A percentile compares a stretch with the other conserved stretches of the same genome.
phyloP scores from a whole-genome alignment of 2,888 invertebrate genomes.

The Leptarthrus brevirostris region DNA sequence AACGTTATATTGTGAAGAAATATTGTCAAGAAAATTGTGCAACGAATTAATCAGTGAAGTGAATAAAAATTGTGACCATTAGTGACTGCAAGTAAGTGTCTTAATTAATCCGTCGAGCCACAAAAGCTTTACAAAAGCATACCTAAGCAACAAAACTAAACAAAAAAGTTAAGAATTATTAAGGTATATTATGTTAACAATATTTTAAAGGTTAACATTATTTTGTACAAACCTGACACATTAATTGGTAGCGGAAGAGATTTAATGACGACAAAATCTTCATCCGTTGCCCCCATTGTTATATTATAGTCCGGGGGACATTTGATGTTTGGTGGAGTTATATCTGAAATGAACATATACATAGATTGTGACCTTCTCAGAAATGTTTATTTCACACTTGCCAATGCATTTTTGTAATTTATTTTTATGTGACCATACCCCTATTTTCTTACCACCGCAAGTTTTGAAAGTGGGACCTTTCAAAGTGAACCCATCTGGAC shows the following conservation, averaged over 20 bases:
- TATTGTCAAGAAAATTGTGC: no score
- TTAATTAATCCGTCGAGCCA: no score
- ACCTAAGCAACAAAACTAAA: no score
- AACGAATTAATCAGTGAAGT: no score
- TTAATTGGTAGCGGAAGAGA: conserved; percentile 13
- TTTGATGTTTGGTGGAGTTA: conserved; percentile 70
- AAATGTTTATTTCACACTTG: conserved; percentile 57
- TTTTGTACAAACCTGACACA: conserved; percentile 23
- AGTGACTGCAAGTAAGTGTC: no score
- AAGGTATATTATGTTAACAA: no score
- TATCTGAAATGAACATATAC: conserved; percentile 66
- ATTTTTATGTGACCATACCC: conserved; percentile 69
- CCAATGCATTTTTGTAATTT: conserved; percentile 68
- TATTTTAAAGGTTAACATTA: no score
- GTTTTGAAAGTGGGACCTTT: conserved; percentile 69
- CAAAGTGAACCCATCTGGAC: conserved; percentile 72
- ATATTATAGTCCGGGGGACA: conserved; percentile 70
- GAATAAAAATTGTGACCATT: no score
- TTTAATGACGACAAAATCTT: conserved; percentile 51
- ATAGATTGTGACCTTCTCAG: neutral
- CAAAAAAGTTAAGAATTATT: no score
- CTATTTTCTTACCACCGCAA: conserved; percentile 70
- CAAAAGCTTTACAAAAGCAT: no score
- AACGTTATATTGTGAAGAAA: no score
- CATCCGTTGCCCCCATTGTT: neutral